Conservation (phyloP, 2,113 vertebrate species). For the Catharus minimus region DNA sequence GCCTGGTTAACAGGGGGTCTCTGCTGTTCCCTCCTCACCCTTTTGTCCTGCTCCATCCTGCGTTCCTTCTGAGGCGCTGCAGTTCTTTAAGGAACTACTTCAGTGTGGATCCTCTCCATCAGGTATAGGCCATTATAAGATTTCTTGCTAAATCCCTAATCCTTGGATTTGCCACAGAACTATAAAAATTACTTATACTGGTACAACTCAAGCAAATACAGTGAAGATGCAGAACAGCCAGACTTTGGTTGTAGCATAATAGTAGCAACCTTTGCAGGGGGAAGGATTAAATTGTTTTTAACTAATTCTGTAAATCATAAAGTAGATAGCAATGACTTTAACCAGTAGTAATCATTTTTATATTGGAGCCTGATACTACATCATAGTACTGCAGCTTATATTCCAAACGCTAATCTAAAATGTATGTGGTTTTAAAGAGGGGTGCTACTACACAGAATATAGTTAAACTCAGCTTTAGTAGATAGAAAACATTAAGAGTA, state of each 20-base stretch:
- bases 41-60: background rate
- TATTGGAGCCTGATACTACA: background rate
- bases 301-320: background rate
- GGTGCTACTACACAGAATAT: background rate
- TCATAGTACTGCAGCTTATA: background rate
- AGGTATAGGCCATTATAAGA: fast-evolving
- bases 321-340: background rate
- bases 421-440: background rate
- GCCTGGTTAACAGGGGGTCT: fast-evolving
- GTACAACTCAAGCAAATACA: background rate
- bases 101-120: background rate
- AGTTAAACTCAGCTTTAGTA: background rate
- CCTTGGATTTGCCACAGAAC: background rate
- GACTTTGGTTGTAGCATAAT: background rate
- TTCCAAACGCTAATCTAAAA: background rate
- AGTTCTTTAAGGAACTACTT: background rate
- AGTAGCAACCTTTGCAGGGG: background rate
- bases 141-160: background rate
- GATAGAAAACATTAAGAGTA: background rate
- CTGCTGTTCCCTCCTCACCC: background rate
- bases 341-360: background rate
- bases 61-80: fast-evolving
- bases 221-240: background rate
- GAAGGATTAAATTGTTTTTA: background rate
- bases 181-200: background rate